Evolutionary conservation across 2,888 invertebrate species (phyloP).

Genomic region (Drosophila macrospina): DNA sequence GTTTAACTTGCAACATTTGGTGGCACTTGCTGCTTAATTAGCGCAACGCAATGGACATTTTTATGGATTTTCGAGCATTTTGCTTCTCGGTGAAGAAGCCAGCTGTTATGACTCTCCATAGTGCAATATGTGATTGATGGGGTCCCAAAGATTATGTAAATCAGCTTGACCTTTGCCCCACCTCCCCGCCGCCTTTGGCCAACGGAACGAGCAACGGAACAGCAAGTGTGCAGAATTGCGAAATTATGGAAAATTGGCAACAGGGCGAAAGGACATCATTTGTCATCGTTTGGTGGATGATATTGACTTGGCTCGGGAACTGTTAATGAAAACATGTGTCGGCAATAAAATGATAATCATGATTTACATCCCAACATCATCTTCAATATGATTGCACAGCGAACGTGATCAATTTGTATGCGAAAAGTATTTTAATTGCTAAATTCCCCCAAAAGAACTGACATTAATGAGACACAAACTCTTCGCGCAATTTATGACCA

Average conservation of each 20-base stretch:
- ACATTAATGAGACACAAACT: slow-evolving; percentile 44
- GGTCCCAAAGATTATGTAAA: slow-evolving; percentile 62
- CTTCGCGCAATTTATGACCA: slow-evolving; percentile 20
- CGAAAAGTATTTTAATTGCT: slow-evolving; percentile 52
- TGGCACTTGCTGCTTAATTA: slow-evolving; percentile 59
- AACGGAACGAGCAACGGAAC: slow-evolving; percentile 1
- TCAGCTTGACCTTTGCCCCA: slow-evolving; percentile 66
- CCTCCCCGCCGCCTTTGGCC: neutral
- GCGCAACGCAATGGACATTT: slow-evolving; percentile 50
- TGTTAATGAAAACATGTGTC: slow-evolving; percentile 81
- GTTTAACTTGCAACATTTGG: slow-evolving; percentile 50
- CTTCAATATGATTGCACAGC: slow-evolving; percentile 41
- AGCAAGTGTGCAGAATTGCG: slow-evolving; percentile 77
- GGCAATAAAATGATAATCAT: slow-evolving; percentile 84
- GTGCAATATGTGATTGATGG: slow-evolving; percentile 67
- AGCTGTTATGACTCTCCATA: slow-evolving; percentile 42
- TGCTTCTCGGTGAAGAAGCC: slow-evolving; percentile 32
- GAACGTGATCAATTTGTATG: slow-evolving; percentile 56
- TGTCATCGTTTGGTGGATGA: slow-evolving; percentile 62
- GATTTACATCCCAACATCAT: slow-evolving; percentile 79
- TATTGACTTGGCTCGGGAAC: slow-evolving; percentile 3
- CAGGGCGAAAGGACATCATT: slow-evolving; percentile 60
- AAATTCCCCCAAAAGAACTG: neutral
- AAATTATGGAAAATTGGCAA: slow-evolving; percentile 73
- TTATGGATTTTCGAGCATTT: slow-evolving; percentile 26